Evolutionary conservation across 2,888 invertebrate species (phyloP), one percentile per base, ranked within the genome.

Genomic region (Dryobotodes eremita): DNA sequence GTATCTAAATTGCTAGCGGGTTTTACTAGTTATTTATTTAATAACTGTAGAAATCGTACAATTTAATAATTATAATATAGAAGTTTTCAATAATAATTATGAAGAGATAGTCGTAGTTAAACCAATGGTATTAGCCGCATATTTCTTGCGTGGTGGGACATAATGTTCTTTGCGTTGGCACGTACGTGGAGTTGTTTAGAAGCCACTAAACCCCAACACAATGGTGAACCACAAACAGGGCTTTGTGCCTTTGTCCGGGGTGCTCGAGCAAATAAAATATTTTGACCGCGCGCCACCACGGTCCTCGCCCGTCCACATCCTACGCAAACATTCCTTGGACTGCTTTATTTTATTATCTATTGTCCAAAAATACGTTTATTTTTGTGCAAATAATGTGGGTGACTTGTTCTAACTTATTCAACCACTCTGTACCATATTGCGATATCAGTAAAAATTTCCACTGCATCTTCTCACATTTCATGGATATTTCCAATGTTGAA

Each of bases 221-320:
- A 95, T 93, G 93, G 92, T 88, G 88, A 87, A 92, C 92, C 93
- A 92, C 93, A 93, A 95, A 93, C 91, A 91, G 86, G 89, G 92
- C 91, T 92, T 94, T 94, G 93, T 94, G 89, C 92, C 91, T 93
- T 94, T 94, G 93, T 94, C 90, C 89, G 84, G 88, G 85, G 85
- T 83, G 86, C 88, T 81, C 86, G 89, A 89, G 93, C 94, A 95
- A 95, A 95, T 95, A 95, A 94, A 95, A 94, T 92, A 94, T 94
- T 93, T 92, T 89, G 91, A 93, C 91, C 89, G 89, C 90, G 86
- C 91, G 87, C 90, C 89, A 82, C 81, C 86, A 59, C n/a, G n/a
- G 36, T 70, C 70, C 70, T 90, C 89, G 88, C 86, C 86, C 87
- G 88, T 70, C 75, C 76, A 79, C 84, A 88, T 91, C 91, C 91